Percentiles rank a stretch among this genome's conserved stretches.
Conservation (phyloP, 2,113 vertebrate genomes). For the Perognathus longimembris region DNA sequence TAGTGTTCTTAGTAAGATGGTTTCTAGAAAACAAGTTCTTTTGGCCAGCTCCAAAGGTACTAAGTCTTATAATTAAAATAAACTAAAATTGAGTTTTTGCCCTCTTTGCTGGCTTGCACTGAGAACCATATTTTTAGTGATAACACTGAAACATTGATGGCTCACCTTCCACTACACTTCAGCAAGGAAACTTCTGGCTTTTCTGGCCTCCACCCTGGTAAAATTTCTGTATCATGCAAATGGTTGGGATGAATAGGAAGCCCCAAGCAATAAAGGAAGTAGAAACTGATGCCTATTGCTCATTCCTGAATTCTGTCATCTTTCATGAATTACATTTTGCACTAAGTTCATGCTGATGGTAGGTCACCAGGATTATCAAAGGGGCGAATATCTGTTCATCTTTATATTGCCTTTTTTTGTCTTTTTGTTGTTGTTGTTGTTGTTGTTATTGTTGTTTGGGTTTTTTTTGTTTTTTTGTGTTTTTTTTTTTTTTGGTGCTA, state of each 20-base stretch:
- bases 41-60: not conserved
- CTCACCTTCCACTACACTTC: not conserved
- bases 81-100: no score
- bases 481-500: no score
- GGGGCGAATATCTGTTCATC: not conserved
- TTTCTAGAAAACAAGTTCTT: slow-evolving; percentile 12
- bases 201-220: not conserved
- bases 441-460: no score
- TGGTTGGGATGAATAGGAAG: not conserved
- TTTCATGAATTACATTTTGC: not conserved
- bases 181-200: not conserved
- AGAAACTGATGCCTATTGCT: not conserved
- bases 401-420: not conserved
- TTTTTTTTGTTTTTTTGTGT: no score
- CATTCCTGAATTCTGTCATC: not conserved
- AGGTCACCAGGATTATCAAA: not conserved
- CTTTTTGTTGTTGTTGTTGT: no score
- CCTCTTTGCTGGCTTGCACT: not conserved
- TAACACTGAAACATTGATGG: not conserved
- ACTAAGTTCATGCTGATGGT: not conserved
- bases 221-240: not conserved
- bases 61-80: not conserved
- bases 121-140: not conserved
- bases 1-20: no score
- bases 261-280: not conserved